Conservation (phyloP, 2,113 vertebrate species). For the Theropithecus gelada region DNA sequence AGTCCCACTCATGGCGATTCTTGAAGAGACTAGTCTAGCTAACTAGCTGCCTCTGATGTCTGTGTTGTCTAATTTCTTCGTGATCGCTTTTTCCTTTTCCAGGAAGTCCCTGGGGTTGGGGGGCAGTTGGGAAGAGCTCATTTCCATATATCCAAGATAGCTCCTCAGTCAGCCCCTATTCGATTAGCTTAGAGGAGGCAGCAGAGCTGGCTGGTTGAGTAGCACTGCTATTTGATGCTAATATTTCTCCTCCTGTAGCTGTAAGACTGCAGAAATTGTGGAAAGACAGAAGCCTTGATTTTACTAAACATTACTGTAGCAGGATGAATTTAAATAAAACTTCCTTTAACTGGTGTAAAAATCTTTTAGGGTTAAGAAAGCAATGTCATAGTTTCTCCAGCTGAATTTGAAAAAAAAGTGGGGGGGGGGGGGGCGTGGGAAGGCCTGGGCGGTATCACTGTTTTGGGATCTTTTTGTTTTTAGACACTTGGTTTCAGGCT, state of each 20-base stretch:
- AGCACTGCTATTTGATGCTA: neutral
- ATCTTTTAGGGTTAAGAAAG: neutral
- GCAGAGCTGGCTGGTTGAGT: rapidly evolving
- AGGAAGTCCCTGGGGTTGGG: neutral
- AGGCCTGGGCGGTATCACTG: neutral
- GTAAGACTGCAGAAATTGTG: neutral
- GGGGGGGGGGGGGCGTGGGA: too few relatives aligned
- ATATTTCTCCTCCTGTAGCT: too few relatives aligned
- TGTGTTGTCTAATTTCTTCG: slow-evolving; percentile 38
- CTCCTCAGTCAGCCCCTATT: neutral
- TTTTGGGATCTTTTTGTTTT: slow-evolving; percentile 51
- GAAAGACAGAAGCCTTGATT: neutral
- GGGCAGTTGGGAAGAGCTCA: slow-evolving; percentile 2
- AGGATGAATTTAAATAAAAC: neutral
- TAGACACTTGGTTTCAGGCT: slow-evolving; percentile 17
- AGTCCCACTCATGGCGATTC: neutral
- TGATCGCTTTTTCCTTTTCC: neutral
- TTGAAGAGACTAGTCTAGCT: neutral
- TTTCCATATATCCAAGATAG: neutral
- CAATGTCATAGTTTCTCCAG: neutral
- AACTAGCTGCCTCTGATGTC: neutral
- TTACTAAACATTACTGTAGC: neutral
- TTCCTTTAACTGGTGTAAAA: neutral
- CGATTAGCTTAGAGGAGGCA: neutral
- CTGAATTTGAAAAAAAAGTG: neutral